Percentiles rank a stretch among this genome's conserved stretches.
Evolutionary conservation across 2,888 invertebrate species (phyloP).

Genomic region (Gymnoscelis rufifasciata): DNA sequence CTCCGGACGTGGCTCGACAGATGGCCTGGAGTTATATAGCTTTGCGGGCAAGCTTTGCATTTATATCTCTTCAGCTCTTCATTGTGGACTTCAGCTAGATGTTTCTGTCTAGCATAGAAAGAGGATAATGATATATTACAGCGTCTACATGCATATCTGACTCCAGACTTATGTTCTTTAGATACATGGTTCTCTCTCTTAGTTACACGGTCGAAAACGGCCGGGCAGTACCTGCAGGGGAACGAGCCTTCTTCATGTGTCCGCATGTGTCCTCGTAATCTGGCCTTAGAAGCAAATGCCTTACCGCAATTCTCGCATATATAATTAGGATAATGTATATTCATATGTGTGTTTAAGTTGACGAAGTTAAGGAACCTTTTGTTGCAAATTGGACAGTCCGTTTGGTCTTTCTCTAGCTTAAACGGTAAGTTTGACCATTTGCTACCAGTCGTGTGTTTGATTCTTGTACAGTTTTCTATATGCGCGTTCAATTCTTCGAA

Average conservation of each 20-base stretch:
- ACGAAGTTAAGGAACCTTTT: constrained; percentile 66
- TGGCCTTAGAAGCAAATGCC: constrained; percentile 72
- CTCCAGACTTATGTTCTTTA: constrained; percentile 66
- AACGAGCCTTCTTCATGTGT: constrained; percentile 74
- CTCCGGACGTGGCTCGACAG: constrained; percentile 65
- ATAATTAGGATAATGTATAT: constrained; percentile 70
- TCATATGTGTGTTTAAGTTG: constrained; percentile 72
- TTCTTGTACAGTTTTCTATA: constrained; percentile 48
- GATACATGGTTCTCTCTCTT: constrained; percentile 69
- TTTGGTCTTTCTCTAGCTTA: constrained; percentile 65
- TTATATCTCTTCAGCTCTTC: constrained; percentile 69
- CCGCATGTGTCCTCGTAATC: constrained; percentile 71
- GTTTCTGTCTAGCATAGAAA: constrained; percentile 67
- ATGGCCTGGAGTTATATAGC: constrained; percentile 71
- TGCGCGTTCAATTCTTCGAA: constrained; percentile 54
- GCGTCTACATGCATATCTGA: constrained; percentile 62
- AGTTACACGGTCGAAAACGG: constrained; percentile 62
- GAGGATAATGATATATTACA: constrained; percentile 64
- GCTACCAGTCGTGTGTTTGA: constrained; percentile 34
- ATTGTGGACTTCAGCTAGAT: constrained; percentile 66
- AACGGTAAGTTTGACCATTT: constrained; percentile 64
- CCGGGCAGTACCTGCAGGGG: constrained; percentile 59
- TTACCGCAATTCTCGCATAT: constrained; percentile 76
- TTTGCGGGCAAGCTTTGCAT: constrained; percentile 67
- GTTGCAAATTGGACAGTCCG: constrained; percentile 66